Base-by-base conservation (phyloP, 2,113 vertebrate genomes). In the Falco punctatus region DNA sequence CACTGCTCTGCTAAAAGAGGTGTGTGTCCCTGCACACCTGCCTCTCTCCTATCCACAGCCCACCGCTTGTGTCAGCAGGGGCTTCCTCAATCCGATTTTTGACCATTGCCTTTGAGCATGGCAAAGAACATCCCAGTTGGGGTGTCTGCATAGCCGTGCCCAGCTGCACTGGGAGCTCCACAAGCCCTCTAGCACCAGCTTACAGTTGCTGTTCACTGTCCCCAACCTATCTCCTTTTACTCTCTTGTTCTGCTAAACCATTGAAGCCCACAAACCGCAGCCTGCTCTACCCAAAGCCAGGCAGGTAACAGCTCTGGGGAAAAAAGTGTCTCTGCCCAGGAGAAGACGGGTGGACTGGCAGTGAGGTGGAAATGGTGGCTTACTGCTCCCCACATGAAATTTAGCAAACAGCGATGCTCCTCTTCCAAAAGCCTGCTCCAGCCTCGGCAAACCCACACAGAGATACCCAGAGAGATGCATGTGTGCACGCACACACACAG, bases 401-500 rank as follows among this genome's bases (percentile, higher is more conserved):
- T 71, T 13, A 30, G 28, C 42, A 11, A 42, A 54, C 11, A 28
- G 64, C 1, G 1, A 27, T 40, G 22, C 30, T 64, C 42, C 77
- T 87, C n/a, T 61, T 79, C 35, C 52, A 38, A 54, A 78, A 81
- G 54, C 48, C 49, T 38, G 3, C 57, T 90, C 61, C 19, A 30
- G 52, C 23, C 73, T 87, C 13, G 4, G 66, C 11, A 58, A 75
- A 79, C 46, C 18, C 61, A 21, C 12, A 21, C 1, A 61, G 27
- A 61, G 13, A 78, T 17, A 48, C 11, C 5, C 40, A 11, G 64
- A 70, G 70, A 75, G 81, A 58, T 2, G 15, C 44, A 21, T 0
- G 3, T 9, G 11, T 4, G 1, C 0, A 0, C 46, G 5, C 11
- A 1, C 9, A 3, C 33, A 8, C 22, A 10, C 18, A 12, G 3